Conservation (phyloP, 1,140 invertebrate genomes). For the Drosophila virilis region DNA sequence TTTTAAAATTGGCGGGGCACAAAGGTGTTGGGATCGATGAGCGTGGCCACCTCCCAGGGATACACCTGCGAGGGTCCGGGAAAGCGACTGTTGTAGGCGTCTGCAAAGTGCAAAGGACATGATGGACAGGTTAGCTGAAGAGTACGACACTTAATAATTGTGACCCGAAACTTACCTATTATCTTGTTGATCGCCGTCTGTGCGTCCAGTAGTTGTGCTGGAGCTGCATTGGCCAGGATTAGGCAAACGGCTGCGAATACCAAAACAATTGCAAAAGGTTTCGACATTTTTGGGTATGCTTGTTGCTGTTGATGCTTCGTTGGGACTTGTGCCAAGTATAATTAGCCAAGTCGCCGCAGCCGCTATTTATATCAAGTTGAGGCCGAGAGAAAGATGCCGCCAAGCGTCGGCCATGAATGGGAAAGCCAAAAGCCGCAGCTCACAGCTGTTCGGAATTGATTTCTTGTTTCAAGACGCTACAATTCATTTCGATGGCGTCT, state of each 20-base stretch:
- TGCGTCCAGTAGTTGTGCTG: conserved; percentile 60
- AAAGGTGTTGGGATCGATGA: conserved; percentile 75
- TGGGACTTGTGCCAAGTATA: conserved; percentile 54
- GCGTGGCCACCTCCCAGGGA: conserved; percentile 60
- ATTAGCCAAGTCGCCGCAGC: conserved; percentile 46
- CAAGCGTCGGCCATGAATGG: conserved; percentile 37
- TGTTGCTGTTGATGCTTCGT: neutral
- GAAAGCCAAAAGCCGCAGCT: conserved; percentile 23
- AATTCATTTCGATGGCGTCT: conserved; percentile 39
- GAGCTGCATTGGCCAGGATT: conserved; percentile 52
- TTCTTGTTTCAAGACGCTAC: conserved; percentile 52
- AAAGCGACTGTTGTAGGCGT: conserved; percentile 61
- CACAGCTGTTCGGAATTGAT: conserved; percentile 52
- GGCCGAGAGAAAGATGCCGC: neutral
- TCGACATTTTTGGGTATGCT: conserved; percentile 52
- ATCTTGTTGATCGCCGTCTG: conserved; percentile 70
- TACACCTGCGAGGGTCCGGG: conserved; percentile 63
- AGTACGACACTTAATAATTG: neutral
- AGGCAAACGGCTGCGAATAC: conserved; percentile 49
- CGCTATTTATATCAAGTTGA: conserved; percentile 66
- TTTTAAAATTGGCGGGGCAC: conserved; percentile 41
- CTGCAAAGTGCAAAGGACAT: conserved; percentile 20
- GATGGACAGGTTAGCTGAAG: neutral
- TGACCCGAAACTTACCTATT: conserved; percentile 52
- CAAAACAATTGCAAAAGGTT: conserved; percentile 46